These are phyloP conservation scores for Petrophora chlorosata DNA, from an alignment of 2,888 invertebrate genomes.

Conservation along the genomic window DNA sequence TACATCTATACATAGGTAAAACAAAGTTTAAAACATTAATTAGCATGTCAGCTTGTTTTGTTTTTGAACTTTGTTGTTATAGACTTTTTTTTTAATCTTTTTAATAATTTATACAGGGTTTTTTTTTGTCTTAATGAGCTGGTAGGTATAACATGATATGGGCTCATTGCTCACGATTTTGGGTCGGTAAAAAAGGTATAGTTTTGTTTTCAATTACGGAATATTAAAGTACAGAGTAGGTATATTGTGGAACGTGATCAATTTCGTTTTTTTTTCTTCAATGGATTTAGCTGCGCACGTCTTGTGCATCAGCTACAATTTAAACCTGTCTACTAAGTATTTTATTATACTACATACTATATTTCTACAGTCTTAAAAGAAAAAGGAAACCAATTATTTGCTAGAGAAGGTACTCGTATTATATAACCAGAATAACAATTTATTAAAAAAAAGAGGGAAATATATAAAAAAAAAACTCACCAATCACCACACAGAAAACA, in stretches of 20 bases:
- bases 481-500: conserved; percentile 66
- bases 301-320: too few relatives aligned
- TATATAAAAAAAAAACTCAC: conserved; percentile 52
- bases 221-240: conserved; percentile 1
- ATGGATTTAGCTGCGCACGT: too few relatives aligned
- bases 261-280: too few relatives aligned
- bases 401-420: background rate
- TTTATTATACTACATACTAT: too few relatives aligned
- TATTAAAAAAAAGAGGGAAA: background rate
- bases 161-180: conserved; percentile 38
- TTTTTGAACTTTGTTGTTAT: conserved; percentile 36
- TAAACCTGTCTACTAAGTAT: too few relatives aligned
- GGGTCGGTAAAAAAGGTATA: conserved; percentile 9
- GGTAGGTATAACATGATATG: conserved; percentile 18
- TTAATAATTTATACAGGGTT: too few relatives aligned
- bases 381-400: too few relatives aligned
- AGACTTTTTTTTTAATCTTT: too few relatives aligned
- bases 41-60: conserved; percentile 52
- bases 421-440: background rate
- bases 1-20: conserved; percentile 14
- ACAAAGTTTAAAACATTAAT: conserved; percentile 41
- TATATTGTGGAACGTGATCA: conserved; percentile 2
- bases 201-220: conserved; percentile 24
- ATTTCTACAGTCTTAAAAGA: too few relatives aligned
- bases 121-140: conserved; percentile 37